Evolutionary conservation across 2,797 vertebrate species (phyloP).

Genomic region (Molothrus aeneus): DNA sequence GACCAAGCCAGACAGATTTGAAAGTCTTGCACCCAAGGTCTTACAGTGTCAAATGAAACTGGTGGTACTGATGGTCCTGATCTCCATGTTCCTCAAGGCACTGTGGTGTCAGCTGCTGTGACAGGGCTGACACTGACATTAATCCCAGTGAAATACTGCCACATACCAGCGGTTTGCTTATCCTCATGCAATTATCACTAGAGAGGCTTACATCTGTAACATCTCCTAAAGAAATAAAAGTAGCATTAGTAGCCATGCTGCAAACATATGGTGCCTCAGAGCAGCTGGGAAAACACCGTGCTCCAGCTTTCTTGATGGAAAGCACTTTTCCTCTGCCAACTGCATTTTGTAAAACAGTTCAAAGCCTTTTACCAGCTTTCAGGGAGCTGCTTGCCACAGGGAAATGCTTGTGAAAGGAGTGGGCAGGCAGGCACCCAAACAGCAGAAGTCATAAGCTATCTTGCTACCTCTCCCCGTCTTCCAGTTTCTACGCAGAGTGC

Average conservation of each 20-base stretch:
- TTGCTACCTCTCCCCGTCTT: slow-evolving; percentile 15
- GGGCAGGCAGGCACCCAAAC: slow-evolving; percentile 68
- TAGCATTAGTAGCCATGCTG: slow-evolving; percentile 38
- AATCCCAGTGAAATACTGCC: neutral
- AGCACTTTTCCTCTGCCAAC: slow-evolving; percentile 58
- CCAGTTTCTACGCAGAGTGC: neutral
- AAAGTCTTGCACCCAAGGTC: neutral
- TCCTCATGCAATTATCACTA: neutral
- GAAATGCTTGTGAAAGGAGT: slow-evolving; percentile 64
- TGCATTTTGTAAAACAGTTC: slow-evolving; percentile 68
- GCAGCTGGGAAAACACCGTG: slow-evolving; percentile 60
- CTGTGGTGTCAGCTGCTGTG: neutral
- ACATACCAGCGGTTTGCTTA: neutral
- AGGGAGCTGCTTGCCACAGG: slow-evolving; percentile 61
- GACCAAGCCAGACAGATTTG: neutral
- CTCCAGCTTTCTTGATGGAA: slow-evolving; percentile 63
- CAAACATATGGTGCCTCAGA: slow-evolving; percentile 55
- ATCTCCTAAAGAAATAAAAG: slow-evolving; percentile 26
- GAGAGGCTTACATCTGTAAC: neutral
- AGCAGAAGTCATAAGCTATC: slow-evolving; percentile 45
- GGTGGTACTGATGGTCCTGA: neutral
- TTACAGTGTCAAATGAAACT: neutral
- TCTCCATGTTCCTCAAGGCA: neutral
- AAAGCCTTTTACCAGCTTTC: slow-evolving; percentile 70
- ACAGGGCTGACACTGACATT: neutral